Base-by-base conservation (phyloP, 2,888 invertebrate genomes). In the Heliconius cydno region DNA sequence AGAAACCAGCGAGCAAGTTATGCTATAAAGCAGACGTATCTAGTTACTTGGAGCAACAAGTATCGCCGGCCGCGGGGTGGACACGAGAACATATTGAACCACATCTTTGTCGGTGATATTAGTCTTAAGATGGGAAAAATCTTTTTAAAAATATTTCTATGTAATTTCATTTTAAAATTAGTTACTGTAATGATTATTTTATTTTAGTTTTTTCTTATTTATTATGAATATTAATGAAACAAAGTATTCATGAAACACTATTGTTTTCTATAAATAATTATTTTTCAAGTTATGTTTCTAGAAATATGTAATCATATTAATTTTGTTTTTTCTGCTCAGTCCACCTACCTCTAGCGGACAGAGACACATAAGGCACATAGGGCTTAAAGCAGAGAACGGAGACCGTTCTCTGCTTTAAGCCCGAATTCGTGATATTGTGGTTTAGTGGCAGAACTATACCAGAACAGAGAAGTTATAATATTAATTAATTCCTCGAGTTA, bases 11-110 rank as follows among this genome's bases (percentile, higher is more conserved):
- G 30, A 52, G 76, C 75, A 66, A 81, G 79, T 60, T 75, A 60
- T 79, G 34, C 79, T 52, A 80, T 77, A 78, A 71, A 78, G 72
- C 34, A 76, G 71, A 52, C 66, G 75, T 78, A 68, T 81, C 81
- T 78, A 73, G 80, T 79, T 82, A 81, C 80, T 79, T 74, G 76
- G 74, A 76, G 80, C 80, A 76, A 79, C 77, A 81, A 81, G 81
- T 78, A 80, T 71, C 68, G 79, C 34, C 79, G 78, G 77, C 75
- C 84, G 82, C 78, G 70, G 81, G 80, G 78, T 79, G 82, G 76
- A 78, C 80, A 72, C n/a, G 65, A 75, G 75, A 74, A 74, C 65
- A 74, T 73, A 73, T 75, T 74, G 77, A 80, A 80, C 74, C 74
- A 19, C 74, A 65, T 41, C 72, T 60, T 30, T 30, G 72, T 9